Evolutionary conservation across 2,113 vertebrate genomes (phyloP).

Genomic region (Rousettus leschenaultii): DNA sequence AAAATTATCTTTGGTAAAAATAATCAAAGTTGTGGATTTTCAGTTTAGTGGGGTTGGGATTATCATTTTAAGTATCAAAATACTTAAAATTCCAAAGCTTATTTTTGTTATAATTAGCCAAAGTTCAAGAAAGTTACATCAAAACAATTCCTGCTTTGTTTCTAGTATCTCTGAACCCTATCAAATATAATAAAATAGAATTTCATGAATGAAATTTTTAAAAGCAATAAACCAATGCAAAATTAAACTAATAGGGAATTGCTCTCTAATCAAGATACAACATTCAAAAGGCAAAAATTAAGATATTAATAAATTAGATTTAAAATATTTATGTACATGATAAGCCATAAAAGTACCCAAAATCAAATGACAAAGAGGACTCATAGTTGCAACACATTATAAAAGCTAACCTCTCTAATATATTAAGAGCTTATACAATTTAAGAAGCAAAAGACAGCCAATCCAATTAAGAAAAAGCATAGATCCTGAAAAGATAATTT

Average conservation of each 20-base stretch:
- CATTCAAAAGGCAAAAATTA: neutral
- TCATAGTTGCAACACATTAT: neutral
- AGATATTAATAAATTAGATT: neutral
- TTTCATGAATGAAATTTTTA: neutral
- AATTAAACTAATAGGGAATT: neutral
- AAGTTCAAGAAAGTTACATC: neutral
- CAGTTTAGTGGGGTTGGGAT: neutral
- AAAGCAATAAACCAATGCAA: neutral
- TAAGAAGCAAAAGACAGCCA: neutral
- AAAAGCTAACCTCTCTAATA: neutral
- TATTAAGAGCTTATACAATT: neutral
- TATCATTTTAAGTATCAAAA: neutral
- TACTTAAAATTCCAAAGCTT: neutral
- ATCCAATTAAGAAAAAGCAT: neutral
- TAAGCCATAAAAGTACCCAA: neutral
- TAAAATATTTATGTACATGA: neutral
- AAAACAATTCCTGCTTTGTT: neutral
- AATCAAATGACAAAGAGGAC: neutral
- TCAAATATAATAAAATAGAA: neutral
- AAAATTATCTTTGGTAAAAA: neutral
- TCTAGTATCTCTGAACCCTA: neutral
- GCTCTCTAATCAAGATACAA: neutral
- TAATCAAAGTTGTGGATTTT: neutral
- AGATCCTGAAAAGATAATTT: neutral
- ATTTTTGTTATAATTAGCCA: neutral